Evolutionary conservation across 2,113 vertebrate genomes (phyloP), one percentile per base, ranked within the genome.

Genomic region (Lophotis ruficrista): DNA sequence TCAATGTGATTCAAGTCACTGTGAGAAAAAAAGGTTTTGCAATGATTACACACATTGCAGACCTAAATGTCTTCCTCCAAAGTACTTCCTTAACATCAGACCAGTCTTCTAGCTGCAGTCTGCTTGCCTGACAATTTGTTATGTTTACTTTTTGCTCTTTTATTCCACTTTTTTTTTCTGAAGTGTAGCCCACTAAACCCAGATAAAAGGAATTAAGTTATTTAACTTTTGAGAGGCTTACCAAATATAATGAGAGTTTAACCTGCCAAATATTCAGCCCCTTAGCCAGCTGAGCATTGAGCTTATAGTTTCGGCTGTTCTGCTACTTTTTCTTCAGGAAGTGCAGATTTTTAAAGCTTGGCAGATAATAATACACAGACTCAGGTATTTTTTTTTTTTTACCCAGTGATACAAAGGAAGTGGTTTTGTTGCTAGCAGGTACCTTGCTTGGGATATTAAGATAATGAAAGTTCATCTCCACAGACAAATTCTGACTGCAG

Each of bases 391-490:
- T 20, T 31, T 53, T 53, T 76, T 85, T 88, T 94, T 72, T 1
- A 79, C 71, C 47, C 88, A n/a, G 2, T 51, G 79, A 80, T 69
- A 57, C 37, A 64, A 76, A 94, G 93, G 76, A 95, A 91, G 93
- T 83, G 93, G 95, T 90, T 96, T 94, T n/a, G 14, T 12, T 94
- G 95, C 65, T 82, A 43, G 51, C 79, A 87, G 89, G 82, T 72
- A 90, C 27, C 53, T 81, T 54, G 21, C 58, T 93, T 65, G 48
- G 91, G 90, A 90, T 87, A 93, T 69, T 72, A 50, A 43, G 62
- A 82, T 64, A 92, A 91, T 93, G 73, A 87, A 91, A 96, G 89
- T 87, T 95, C 87, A 88, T 65, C 70, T 60, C 43, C 54, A 23
- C 81, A 81, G 93, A 85, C 85, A 95, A 85, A 87, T 82, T 92